Conservation (phyloP, 2,888 invertebrate species). For the Antitype chi region DNA sequence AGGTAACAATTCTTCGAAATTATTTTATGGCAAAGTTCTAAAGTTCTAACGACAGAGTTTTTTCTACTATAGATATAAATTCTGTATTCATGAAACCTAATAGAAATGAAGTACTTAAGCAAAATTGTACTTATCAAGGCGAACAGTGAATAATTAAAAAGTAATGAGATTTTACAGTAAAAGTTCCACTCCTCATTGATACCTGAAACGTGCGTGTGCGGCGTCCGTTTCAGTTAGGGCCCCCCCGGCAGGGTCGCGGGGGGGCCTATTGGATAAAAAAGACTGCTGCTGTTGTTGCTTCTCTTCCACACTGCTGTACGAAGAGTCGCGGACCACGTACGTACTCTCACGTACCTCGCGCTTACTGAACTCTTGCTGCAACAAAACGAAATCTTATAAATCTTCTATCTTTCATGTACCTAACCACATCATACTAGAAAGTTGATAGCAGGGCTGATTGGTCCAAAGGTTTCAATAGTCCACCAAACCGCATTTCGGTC, state of each 20-base stretch:
- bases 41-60: background rate
- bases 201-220: slow-evolving; percentile 89
- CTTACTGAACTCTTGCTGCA: slow-evolving; percentile 84
- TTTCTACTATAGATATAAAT: too few species aligned
- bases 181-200: background rate
- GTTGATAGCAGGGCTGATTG: background rate
- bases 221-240: slow-evolving; percentile 91
- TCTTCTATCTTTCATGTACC: background rate
- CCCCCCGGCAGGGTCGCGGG: slow-evolving; percentile 90
- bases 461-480: background rate
- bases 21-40: background rate
- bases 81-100: background rate
- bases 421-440: background rate
- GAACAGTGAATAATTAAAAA: background rate
- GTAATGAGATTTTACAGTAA: background rate
- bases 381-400: slow-evolving; percentile 29
- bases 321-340: slow-evolving; percentile 87
- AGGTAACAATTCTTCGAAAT: background rate
- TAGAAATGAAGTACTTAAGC: background rate
- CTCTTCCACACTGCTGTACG: slow-evolving; percentile 88
- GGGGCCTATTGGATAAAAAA: slow-evolving; percentile 91
- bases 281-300: slow-evolving; percentile 87
- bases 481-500: background rate
- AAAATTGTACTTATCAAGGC: background rate
- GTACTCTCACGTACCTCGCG: slow-evolving; percentile 87